Conservation (phyloP, 2,113 vertebrate genomes). For the Cygnus buccinator region DNA sequence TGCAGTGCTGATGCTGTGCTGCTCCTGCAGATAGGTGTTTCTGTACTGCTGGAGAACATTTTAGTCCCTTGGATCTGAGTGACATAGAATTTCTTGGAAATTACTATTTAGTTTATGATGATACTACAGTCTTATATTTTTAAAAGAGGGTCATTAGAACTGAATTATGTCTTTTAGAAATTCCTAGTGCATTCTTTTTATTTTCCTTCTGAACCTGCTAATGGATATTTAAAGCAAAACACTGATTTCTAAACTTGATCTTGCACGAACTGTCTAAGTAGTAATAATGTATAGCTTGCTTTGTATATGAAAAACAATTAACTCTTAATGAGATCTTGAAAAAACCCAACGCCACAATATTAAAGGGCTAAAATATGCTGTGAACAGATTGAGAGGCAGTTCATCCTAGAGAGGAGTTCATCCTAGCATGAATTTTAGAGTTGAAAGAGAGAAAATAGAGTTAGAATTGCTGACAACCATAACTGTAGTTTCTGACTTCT, state of each 20-base stretch:
- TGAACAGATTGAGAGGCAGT: constrained; percentile 92
- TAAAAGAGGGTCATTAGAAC: not conserved
- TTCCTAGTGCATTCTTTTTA: not conserved
- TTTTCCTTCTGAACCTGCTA: not conserved
- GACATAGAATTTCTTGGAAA: not conserved
- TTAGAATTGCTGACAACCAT: not conserved
- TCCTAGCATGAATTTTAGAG: not conserved
- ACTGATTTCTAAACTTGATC: not conserved
- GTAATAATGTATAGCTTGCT: not conserved
- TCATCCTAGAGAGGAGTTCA: constrained; percentile 70
- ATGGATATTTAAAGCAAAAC: not conserved
- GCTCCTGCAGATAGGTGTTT: not conserved
- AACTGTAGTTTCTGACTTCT: not conserved
- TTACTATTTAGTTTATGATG: not conserved
- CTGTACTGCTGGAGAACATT: not conserved
- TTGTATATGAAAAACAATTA: not conserved
- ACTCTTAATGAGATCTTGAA: not conserved
- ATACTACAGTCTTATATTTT: not conserved
- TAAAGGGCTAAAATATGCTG: constrained; percentile 80
- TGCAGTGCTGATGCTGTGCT: not conserved
- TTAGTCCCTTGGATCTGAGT: not conserved
- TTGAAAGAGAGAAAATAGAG: not conserved
- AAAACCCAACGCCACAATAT: constrained; percentile 66
- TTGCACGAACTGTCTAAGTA: not conserved
- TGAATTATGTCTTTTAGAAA: not conserved